Percentiles rank a stretch among this genome's conserved stretches.
Conservation (phyloP, 2,797 vertebrate species). For the Tapera naevia region DNA sequence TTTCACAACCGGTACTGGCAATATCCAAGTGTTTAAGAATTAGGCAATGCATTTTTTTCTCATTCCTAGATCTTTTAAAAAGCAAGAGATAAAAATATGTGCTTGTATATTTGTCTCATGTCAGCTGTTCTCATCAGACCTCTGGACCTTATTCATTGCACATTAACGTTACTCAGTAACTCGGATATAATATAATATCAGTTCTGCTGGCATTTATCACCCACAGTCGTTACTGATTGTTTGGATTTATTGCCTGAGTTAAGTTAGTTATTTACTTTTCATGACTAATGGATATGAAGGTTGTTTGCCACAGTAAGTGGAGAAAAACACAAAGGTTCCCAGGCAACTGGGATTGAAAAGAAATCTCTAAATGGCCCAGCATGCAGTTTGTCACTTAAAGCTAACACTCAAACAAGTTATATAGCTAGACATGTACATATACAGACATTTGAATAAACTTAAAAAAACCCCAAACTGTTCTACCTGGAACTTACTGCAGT, state of each 20-base stretch:
- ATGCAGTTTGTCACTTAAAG: neutral
- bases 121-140: conserved; percentile 56
- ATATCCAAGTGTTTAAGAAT: neutral
- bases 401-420: neutral
- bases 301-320: conserved; percentile 10
- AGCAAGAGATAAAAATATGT: neutral
- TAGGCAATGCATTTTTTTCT: neutral
- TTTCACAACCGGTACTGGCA: neutral
- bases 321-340: conserved; percentile 19
- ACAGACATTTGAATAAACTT: neutral
- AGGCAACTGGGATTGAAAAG: conserved; percentile 34
- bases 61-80: neutral
- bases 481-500: neutral
- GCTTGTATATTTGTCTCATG: neutral
- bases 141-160: conserved; percentile 40
- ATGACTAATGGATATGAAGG: conserved; percentile 58
- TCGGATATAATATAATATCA: neutral
- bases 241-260: conserved; percentile 64
- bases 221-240: conserved; percentile 63
- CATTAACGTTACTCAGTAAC: conserved; percentile 65
- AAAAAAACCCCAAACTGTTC: neutral
- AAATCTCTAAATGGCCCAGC: neutral
- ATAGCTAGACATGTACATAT: neutral
- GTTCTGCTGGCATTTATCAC: conserved; percentile 57
- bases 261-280: conserved; percentile 62